Evolutionary conservation across 2,797 vertebrate species (phyloP), one percentile per base, ranked within the genome.

Genomic region (Halcyon badia): DNA sequence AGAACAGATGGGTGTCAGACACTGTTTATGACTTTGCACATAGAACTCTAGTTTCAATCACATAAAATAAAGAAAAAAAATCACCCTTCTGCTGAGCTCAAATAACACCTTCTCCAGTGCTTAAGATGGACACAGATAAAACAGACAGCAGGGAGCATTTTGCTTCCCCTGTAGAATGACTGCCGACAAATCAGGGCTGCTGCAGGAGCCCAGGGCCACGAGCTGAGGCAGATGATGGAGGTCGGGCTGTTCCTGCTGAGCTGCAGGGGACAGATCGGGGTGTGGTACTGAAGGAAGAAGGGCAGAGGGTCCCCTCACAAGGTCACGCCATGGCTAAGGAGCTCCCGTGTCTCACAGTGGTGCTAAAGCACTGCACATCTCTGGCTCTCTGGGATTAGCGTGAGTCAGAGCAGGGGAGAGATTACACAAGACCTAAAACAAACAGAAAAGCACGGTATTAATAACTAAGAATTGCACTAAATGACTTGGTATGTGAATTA

Each of bases 381-480:
- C 75, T 56, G 54, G n/a, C 20, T 79, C 61, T 64, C 30, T 30
- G 35, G 56, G 68, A 41, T 22, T 19, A 83, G 37, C 42, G 8
- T 80, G 84, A 94, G 52, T 95, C 96, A 95, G 87, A 93, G 60
- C 42, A 89, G 52, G 30, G 64, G 51, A 56, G 21, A n/a, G 39
- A 77, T 89, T 84, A 84, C 51, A 60, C 22, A 93, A 81, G 68
- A 69, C 31, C 46, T 81, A 16, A 87, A 92, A 70, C 77, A 91
- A 60, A 5, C 22, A 84, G 56, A 90, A 90, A 92, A 85, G 56
- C 10, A 68, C 22, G n/a, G 66, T 71, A 92, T 90, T 93, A 92
- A 73, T 89, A 93, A 80, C 70, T 33, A 33, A 90, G 62, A 95
- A 89, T 75, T 89, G 44, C 56, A 39, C 37, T 73, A 84, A 91